phyloP scores from a whole-genome alignment of 2,113 vertebrate genomes.

The Piprites chloris region DNA sequence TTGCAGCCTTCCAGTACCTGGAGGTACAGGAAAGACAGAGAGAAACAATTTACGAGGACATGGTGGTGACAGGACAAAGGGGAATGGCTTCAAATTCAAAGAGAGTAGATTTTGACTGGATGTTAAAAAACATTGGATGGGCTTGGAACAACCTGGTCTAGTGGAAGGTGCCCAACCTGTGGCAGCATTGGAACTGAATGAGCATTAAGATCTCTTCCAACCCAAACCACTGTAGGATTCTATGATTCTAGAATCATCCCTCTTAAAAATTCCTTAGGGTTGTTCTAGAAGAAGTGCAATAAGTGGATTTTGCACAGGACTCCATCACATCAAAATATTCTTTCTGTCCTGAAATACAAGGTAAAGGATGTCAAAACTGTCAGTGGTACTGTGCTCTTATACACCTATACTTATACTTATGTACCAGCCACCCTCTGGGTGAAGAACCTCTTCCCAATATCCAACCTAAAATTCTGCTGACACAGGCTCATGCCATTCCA shows the following conservation, averaged over 20 bases:
- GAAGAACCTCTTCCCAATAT: neutral
- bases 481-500: too few relatives aligned
- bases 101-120: rapidly evolving
- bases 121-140: rapidly evolving
- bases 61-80: neutral
- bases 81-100: neutral
- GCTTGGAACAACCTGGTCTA: rapidly evolving
- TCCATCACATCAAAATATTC: neutral
- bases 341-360: neutral
- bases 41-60: rapidly evolving
- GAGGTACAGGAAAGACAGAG: neutral
- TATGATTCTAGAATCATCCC: rapidly evolving
- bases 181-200: rapidly evolving
- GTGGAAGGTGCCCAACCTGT: neutral
- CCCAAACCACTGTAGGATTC: neutral
- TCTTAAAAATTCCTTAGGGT: neutral
- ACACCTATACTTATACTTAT: neutral
- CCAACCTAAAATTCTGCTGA: neutral
- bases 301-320: rapidly evolving
- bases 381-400: neutral
- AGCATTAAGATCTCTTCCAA: neutral
- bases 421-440: neutral
- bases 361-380: neutral
- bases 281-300: neutral
- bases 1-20: rapidly evolving